Evolutionary conservation across 1,140 invertebrate species (phyloP).

Genomic region (Artemia franciscana): DNA sequence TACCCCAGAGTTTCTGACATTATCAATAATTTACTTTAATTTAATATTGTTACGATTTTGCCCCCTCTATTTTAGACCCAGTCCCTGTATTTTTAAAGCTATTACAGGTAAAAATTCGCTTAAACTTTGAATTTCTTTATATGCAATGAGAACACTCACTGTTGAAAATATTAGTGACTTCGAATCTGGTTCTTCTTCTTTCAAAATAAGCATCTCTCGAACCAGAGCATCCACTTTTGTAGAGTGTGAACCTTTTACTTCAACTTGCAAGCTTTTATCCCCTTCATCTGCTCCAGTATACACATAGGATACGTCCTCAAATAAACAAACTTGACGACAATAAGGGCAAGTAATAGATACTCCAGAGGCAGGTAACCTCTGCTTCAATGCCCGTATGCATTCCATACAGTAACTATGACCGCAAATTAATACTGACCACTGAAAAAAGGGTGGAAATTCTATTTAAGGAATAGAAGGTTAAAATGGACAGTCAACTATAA

Average conservation of each 20-base stretch:
- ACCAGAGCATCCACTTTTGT: constrained; percentile 47
- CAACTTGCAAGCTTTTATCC: not conserved
- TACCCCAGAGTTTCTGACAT: too few species aligned
- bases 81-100: too few species aligned
- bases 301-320: constrained; percentile 33
- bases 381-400: constrained; percentile 23
- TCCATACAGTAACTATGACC: constrained; percentile 40
- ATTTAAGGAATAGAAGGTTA: too few species aligned
- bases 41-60: too few species aligned
- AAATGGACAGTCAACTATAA: too few species aligned
- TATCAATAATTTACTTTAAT: too few species aligned
- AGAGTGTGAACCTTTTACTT: constrained; percentile 32
- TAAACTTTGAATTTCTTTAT: too few species aligned
- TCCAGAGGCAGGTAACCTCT: constrained; percentile 7
- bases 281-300: constrained; percentile 19
- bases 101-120: too few species aligned
- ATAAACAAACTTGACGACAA: constrained; percentile 31
- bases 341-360: constrained; percentile 29
- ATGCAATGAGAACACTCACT: constrained; percentile 24
- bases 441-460: constrained; percentile 9
- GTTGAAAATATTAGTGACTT: constrained; percentile 50
- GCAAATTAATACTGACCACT: constrained; percentile 41
- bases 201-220: constrained; percentile 29
- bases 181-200: constrained; percentile 26
- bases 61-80: too few species aligned